phyloP scores from a whole-genome alignment of 2,113 vertebrate genomes.

The Choloepus hoffmanni region DNA sequence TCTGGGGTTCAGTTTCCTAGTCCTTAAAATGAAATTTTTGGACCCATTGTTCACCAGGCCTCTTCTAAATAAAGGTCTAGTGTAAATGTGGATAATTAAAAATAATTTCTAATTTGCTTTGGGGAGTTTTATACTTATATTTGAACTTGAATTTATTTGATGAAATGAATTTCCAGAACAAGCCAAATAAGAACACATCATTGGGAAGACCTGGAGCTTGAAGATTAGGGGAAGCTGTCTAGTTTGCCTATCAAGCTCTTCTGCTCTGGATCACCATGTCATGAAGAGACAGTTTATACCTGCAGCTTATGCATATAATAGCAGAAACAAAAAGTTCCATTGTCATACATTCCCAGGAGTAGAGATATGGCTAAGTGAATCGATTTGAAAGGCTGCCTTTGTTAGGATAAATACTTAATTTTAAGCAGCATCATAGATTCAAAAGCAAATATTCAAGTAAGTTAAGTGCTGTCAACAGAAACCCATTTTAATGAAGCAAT shows the following conservation, averaged over 20 bases:
- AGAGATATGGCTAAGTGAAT: background rate
- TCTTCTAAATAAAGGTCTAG: constrained; percentile 3
- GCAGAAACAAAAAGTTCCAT: background rate
- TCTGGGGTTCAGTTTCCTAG: background rate
- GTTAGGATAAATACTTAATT: constrained; percentile 25
- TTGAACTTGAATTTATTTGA: constrained; percentile 37
- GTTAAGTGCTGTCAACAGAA: constrained; percentile 68
- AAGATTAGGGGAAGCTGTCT: background rate
- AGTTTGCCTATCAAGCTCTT: background rate
- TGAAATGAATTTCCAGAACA: constrained; percentile 33
- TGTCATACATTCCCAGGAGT: background rate
- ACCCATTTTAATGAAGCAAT: constrained; percentile 63
- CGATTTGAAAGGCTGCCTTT: constrained; percentile 5
- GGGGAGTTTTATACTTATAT: background rate
- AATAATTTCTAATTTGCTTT: constrained; percentile 16
- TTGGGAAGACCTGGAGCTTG: background rate
- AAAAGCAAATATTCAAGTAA: constrained; percentile 70
- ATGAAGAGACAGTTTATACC: background rate
- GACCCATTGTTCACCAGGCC: background rate
- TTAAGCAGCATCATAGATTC: constrained; percentile 42
- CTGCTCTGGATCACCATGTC: background rate
- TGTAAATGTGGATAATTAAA: constrained; percentile 46
- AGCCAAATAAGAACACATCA: background rate
- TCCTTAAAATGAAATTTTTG: background rate
- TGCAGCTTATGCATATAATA: background rate